phyloP scores from a whole-genome alignment of 2,113 vertebrate species.

The Brienomyrus brachyistius region DNA sequence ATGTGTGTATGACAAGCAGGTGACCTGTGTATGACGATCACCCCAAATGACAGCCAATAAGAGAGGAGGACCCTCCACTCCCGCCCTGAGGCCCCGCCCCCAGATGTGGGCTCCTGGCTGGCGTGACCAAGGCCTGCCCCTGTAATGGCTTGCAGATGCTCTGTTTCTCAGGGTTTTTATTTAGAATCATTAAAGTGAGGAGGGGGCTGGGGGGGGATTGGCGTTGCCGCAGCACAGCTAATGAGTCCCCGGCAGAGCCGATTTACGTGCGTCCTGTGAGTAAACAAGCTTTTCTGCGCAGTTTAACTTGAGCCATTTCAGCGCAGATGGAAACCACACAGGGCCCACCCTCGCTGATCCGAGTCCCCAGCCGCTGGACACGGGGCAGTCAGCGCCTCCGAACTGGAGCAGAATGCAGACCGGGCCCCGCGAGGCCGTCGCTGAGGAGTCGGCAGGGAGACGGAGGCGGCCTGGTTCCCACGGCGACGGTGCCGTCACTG shows the following conservation, averaged over 20 bases:
- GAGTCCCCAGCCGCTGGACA: background rate
- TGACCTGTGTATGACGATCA: background rate
- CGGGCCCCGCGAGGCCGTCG: constrained; percentile 35
- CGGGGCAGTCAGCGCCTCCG: constrained; percentile 55
- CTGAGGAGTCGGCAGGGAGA: background rate
- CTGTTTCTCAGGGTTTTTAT: constrained; percentile 21
- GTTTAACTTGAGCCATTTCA: background rate
- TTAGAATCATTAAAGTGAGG: constrained; percentile 27
- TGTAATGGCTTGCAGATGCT: constrained; percentile 50
- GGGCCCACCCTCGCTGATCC: background rate
- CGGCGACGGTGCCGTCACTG: background rate
- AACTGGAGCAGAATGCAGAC: constrained; percentile 55
- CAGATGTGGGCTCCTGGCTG: background rate
- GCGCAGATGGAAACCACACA: background rate
- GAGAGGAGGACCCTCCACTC: background rate
- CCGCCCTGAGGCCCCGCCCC: background rate
- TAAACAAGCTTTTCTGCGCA: constrained; percentile 19
- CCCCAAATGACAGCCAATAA: background rate
- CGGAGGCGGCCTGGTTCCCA: background rate
- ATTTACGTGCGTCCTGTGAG: background rate
- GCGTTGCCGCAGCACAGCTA: background rate
- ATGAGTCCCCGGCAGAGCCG: constrained; percentile 9
- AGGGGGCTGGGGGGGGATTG: background rate
- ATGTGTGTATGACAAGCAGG: background rate
- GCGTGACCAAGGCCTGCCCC: constrained; percentile 28